Evolutionary conservation across 2,888 invertebrate genomes (phyloP).

Genomic region (Malthinus flaveolus): DNA sequence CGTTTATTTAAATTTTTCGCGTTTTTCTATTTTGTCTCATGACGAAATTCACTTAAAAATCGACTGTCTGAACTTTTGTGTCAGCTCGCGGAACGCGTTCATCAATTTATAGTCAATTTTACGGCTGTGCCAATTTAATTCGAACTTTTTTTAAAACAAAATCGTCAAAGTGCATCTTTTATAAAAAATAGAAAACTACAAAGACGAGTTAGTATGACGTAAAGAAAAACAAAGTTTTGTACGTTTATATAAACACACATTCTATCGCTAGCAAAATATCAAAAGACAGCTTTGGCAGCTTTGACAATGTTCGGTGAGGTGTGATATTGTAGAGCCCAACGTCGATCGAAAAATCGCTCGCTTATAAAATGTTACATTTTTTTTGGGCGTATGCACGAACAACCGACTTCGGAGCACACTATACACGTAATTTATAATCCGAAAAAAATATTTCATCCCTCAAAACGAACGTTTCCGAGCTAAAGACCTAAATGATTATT

Average conservation of each 20-base stretch:
- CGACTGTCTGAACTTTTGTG: background rate
- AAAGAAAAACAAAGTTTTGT: constrained; percentile 16
- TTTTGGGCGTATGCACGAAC: constrained; percentile 38
- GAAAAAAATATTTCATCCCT: no score
- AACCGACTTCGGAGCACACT: constrained; percentile 14
- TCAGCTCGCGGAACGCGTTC: background rate
- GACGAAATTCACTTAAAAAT: background rate
- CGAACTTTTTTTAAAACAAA: background rate
- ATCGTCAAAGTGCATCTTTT: constrained; percentile 2
- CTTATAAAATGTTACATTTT: constrained; percentile 48
- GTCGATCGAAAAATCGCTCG: constrained; percentile 46
- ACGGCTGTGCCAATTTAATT: no score
- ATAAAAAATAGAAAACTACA: background rate
- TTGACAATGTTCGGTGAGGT: constrained; percentile 52
- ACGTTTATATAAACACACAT: constrained; percentile 40
- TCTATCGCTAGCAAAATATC: constrained; percentile 48
- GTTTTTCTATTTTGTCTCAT: no score
- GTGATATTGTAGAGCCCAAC: constrained; percentile 50
- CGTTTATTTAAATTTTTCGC: no score
- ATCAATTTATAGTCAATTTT: no score
- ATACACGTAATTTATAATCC: no score
- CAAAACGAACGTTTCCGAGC: no score
- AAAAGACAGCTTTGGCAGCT: constrained; percentile 51
- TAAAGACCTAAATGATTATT: background rate
- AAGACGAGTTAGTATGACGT: constrained; percentile 8